Percentiles rank a stretch among this genome's conserved stretches.
phyloP scores from a whole-genome alignment of 2,888 invertebrate species.

The Melikaiella ostensackeni region DNA sequence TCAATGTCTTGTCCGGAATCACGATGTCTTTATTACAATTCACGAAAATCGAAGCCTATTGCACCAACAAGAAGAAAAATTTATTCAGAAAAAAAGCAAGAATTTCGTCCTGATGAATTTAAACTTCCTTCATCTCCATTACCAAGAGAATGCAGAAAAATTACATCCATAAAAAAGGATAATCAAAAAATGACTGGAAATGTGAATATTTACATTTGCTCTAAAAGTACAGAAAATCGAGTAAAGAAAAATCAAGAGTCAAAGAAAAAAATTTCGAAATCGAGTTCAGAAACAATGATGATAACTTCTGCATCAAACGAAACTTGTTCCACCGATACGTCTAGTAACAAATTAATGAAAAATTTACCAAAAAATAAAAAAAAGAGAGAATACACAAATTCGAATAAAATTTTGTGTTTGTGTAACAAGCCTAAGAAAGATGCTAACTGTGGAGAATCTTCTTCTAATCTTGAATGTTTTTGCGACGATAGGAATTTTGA shows the following conservation, averaged over 20 bases:
- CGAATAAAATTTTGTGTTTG: not conserved
- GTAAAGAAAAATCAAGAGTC: slow-evolving; percentile 44
- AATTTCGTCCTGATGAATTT: not conserved
- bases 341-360: not conserved
- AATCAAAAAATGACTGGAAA: slow-evolving; percentile 69
- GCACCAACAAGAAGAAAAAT: no score
- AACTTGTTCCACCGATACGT: not conserved
- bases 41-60: no score
- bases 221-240: slow-evolving; percentile 59
- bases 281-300: not conserved
- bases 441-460: not conserved
- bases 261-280: not conserved
- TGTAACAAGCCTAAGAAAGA: not conserved
- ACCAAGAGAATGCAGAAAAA: not conserved
- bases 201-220: slow-evolving; percentile 71
- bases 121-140: not conserved
- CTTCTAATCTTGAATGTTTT: not conserved
- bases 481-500: not conserved
- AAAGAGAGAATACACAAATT: not conserved
- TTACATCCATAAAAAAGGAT: slow-evolving; percentile 45
- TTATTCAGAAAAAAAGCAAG: not conserved
- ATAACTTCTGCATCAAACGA: not conserved
- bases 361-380: not conserved
- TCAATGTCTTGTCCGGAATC: no score
- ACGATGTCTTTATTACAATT: no score